These are phyloP conservation scores for Oreochromis niloticus DNA, from an alignment of 2,113 vertebrate species.

Conservation along the genomic window DNA sequence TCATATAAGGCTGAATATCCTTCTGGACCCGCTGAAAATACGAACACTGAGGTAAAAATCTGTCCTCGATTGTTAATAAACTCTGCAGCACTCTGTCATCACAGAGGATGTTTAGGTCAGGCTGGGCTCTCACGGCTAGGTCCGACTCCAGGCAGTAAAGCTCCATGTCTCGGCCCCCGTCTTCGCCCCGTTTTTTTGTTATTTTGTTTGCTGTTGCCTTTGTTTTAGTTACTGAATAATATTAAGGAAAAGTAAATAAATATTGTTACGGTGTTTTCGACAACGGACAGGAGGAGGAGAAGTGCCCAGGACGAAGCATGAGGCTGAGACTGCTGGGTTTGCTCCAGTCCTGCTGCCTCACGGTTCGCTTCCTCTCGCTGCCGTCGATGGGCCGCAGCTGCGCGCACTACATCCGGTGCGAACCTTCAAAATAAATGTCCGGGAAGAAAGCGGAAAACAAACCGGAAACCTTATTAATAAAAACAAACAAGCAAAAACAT, in stretches of 20 bases:
- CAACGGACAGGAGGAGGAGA: slow-evolving; percentile 42
- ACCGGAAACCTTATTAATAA: neutral
- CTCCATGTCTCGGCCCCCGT: slow-evolving; percentile 76
- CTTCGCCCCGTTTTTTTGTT: neutral
- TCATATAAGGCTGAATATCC: slow-evolving; percentile 91
- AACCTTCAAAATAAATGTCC: slow-evolving; percentile 26
- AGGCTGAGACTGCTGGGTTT: slow-evolving; percentile 45
- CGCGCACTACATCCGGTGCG: neutral
- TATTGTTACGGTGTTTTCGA: slow-evolving; percentile 40
- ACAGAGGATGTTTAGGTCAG: slow-evolving; percentile 83
- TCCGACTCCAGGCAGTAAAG: slow-evolving; percentile 88
- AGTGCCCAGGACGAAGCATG: slow-evolving; percentile 61
- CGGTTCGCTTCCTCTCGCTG: slow-evolving; percentile 7
- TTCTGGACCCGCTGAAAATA: slow-evolving; percentile 92
- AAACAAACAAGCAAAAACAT: neutral
- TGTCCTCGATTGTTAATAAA: slow-evolving; percentile 86
- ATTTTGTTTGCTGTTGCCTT: neutral
- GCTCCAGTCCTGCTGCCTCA: slow-evolving; percentile 54
- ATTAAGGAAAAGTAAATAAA: slow-evolving; percentile 25
- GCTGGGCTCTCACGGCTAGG: slow-evolving; percentile 78
- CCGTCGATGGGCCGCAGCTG: neutral
- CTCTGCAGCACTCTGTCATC: slow-evolving; percentile 89
- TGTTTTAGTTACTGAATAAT: neutral
- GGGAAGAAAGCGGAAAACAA: neutral
- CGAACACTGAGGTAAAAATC: slow-evolving; percentile 84